These are phyloP conservation scores for Macquaria australasica DNA, from an alignment of 2,113 vertebrate species.

Conservation along the genomic window DNA sequence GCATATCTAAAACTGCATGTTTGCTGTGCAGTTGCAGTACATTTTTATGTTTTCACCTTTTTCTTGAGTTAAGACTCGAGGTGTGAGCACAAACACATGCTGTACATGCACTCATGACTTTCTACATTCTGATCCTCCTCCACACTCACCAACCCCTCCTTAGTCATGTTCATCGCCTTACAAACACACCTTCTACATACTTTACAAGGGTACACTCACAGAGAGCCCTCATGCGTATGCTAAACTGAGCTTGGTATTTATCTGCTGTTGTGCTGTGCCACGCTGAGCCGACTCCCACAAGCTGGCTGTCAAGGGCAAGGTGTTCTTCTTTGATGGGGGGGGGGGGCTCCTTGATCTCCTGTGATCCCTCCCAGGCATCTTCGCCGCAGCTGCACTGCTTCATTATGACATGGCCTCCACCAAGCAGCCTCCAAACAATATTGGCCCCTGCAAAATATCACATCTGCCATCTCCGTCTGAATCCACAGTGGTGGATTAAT, in stretches of 20 bases:
- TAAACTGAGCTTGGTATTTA: conserved; percentile 59
- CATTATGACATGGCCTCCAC: conserved; percentile 73
- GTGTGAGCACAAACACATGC: not conserved
- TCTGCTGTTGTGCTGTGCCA: conserved; percentile 54
- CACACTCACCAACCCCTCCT: conserved; percentile 15
- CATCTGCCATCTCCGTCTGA: conserved; percentile 59
- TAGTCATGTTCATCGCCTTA: conserved; percentile 11
- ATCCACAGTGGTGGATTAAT: conserved; percentile 54
- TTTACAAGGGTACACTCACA: conserved; percentile 41
- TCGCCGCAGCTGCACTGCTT: conserved; percentile 69
- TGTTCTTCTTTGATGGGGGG: conserved; percentile 65
- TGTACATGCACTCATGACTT: not conserved
- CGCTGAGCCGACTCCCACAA: conserved; percentile 59
- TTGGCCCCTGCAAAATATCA: conserved; percentile 55
- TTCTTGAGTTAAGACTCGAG: not conserved
- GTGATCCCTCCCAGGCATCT: conserved; percentile 77
- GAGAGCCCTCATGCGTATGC: conserved; percentile 28
- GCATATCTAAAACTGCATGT: not conserved
- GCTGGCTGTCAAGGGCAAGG: conserved; percentile 74
- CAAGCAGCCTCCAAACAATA: conserved; percentile 61
- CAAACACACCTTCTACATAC: conserved; percentile 36
- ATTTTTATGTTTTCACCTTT: not conserved
- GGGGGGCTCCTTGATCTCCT: conserved; percentile 77
- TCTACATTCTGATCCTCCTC: conserved; percentile 6
- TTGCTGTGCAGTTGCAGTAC: not conserved